phyloP scores from a whole-genome alignment of 2,113 vertebrate species.

The Stomatorhinus ivindoensis region DNA sequence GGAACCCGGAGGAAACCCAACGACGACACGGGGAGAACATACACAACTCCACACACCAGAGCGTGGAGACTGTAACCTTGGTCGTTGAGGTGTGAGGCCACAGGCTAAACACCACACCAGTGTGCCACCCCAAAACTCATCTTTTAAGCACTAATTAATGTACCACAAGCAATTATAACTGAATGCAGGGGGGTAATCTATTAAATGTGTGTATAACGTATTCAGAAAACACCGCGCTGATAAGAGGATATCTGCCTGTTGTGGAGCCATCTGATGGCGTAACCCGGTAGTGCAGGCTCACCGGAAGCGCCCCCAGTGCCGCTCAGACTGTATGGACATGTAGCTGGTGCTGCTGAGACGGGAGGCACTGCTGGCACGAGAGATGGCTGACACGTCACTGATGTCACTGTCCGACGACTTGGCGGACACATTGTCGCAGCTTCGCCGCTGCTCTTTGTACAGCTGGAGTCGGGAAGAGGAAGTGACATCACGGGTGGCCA shows the following conservation, averaged over 20 bases:
- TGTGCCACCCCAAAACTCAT: background rate
- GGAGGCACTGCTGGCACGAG: conserved; percentile 99
- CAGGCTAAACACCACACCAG: background rate
- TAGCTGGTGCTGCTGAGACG: conserved; percentile 99
- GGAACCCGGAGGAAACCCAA: background rate
- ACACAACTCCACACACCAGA: background rate
- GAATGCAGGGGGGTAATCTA: background rate
- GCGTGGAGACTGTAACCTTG: background rate
- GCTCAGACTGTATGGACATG: conserved; percentile 96
- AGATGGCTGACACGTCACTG: conserved; percentile 92
- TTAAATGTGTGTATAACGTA: background rate
- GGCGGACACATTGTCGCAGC: conserved; percentile 92
- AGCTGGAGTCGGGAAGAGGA: conserved; percentile 40
- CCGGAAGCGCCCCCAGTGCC: conserved; percentile 84
- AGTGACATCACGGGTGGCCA: background rate
- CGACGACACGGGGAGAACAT: background rate
- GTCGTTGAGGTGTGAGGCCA: background rate
- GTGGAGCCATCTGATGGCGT: background rate
- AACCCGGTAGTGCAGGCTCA: conserved; percentile 48
- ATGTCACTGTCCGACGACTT: conserved; percentile 95
- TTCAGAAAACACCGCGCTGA: background rate
- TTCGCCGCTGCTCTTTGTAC: conserved; percentile 84
- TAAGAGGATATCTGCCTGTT: background rate
- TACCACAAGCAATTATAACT: background rate
- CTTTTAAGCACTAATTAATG: background rate